Percentiles rank a stretch among this genome's conserved stretches.
These are phyloP conservation scores for Ennomos fuscantarius DNA, from an alignment of 2,888 invertebrate genomes.

Conservation along the genomic window DNA sequence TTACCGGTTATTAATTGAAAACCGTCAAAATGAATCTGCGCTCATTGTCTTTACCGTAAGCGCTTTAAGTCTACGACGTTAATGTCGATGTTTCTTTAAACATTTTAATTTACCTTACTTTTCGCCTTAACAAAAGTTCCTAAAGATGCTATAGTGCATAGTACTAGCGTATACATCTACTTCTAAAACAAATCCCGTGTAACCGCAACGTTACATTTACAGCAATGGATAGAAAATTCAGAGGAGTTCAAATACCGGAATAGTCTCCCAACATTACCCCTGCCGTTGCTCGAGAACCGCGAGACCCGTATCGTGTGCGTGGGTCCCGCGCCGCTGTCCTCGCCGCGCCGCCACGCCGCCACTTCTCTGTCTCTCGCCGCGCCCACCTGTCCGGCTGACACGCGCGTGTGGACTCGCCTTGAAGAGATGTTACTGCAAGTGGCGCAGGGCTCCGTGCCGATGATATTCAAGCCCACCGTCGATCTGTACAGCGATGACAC, in stretches of 20 bases:
- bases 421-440: conserved; percentile 92
- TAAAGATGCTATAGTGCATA: no score
- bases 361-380: conserved; percentile 76
- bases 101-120: no score
- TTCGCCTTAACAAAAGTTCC: no score
- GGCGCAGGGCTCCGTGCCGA: conserved; percentile 87
- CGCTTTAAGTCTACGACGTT: no score
- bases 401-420: conserved; percentile 87
- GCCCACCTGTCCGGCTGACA: conserved; percentile 46
- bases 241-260: conserved; percentile 59
- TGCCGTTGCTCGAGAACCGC: conserved; percentile 89
- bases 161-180: no score
- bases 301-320: conserved; percentile 89
- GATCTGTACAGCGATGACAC: conserved; percentile 89
- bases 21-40: no score
- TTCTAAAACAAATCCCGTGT: no score
- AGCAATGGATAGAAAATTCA: conserved; percentile 79
- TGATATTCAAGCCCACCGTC: conserved; percentile 92
- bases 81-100: no score
- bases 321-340: conserved; percentile 83
- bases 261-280: conserved; percentile 87
- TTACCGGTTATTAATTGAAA: no score
- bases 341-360: conserved; percentile 84
- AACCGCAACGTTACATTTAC: conserved; percentile 10
- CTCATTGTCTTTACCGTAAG: no score